phyloP scores from a whole-genome alignment of 2,888 invertebrate species.

The Drosophila paracracens region DNA sequence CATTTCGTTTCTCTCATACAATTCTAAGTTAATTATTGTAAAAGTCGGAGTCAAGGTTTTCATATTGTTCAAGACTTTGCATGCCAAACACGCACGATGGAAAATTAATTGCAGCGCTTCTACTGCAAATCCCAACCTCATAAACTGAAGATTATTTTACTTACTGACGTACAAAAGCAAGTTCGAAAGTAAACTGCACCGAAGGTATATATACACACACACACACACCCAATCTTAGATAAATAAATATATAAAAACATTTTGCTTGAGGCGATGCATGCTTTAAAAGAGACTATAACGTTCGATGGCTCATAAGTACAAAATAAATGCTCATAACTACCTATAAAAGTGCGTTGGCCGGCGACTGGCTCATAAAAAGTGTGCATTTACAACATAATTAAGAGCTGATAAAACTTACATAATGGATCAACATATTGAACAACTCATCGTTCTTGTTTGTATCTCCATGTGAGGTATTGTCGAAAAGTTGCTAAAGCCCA shows the following conservation, averaged over 20 bases:
- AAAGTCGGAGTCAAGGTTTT: conserved; percentile 12
- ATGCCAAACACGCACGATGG: conserved; percentile 71
- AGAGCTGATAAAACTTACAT: conserved; percentile 74
- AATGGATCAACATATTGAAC: conserved; percentile 69
- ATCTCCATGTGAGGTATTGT: conserved; percentile 33
- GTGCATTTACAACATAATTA: conserved; percentile 75
- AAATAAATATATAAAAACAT: conserved; percentile 1
- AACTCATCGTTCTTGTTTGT: conserved; percentile 30
- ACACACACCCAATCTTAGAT: conserved; percentile 1
- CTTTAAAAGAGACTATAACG: conserved; percentile 59
- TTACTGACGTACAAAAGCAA: conserved; percentile 22
- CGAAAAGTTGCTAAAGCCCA: conserved; percentile 56
- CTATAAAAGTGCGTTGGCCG: conserved; percentile 50
- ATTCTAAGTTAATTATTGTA: conserved; percentile 14
- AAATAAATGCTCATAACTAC: conserved; percentile 59
- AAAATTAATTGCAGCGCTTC: conserved; percentile 79
- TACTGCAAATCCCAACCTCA: conserved; percentile 75
- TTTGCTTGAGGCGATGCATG: background rate
- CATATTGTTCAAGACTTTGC: conserved; percentile 36
- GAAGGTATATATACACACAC: conserved; percentile 12
- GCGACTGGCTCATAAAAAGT: conserved; percentile 65
- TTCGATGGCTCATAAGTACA: conserved; percentile 35
- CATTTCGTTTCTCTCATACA: background rate
- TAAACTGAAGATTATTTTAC: conserved; percentile 76
- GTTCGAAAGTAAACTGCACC: conserved; percentile 41